phyloP scores from a whole-genome alignment of 2,113 vertebrate genomes.

The Toxotes chatareus region DNA sequence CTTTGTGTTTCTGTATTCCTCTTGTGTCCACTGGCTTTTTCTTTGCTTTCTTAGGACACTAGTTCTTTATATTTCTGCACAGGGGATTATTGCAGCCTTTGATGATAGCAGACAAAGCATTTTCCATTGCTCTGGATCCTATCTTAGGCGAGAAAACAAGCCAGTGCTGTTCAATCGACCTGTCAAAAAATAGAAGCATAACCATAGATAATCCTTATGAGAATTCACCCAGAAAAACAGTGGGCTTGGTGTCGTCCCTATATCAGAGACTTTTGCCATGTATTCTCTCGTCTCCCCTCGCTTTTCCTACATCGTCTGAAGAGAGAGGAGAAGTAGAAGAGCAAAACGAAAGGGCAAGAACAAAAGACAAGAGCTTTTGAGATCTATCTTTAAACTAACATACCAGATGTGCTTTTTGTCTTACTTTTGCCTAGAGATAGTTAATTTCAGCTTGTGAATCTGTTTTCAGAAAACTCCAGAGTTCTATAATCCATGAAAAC shows the following conservation, averaged over 20 bases:
- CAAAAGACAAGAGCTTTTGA: conserved; percentile 42
- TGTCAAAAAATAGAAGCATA: conserved; percentile 69
- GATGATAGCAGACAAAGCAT: conserved; percentile 65
- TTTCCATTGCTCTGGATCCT: conserved; percentile 50
- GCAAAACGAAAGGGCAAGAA: conserved; percentile 49
- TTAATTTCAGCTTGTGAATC: conserved; percentile 51
- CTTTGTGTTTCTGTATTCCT: conserved; percentile 22
- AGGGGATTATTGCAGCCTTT: conserved; percentile 66
- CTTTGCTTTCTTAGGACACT: conserved; percentile 44
- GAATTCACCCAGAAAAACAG: conserved; percentile 59
- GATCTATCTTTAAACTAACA: conserved; percentile 49
- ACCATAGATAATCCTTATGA: conserved; percentile 65
- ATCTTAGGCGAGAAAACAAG: conserved; percentile 62
- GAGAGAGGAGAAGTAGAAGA: conserved; percentile 22
- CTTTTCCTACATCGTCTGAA: conserved; percentile 34
- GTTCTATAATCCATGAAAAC: conserved; percentile 62
- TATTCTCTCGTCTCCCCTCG: conserved; percentile 22
- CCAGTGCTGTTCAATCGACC: conserved; percentile 54
- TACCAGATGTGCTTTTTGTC: conserved; percentile 40
- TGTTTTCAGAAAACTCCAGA: conserved; percentile 50
- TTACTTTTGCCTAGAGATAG: conserved; percentile 25
- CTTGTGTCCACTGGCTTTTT: conserved; percentile 33
- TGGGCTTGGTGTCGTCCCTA: conserved; percentile 20
- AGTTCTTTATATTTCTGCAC: conserved; percentile 43
- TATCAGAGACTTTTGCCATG: conserved; percentile 25